A percentile compares a stretch with the other conserved stretches of the same genome.
Conservation (phyloP, 2,113 vertebrate species). For the Motacilla alba region DNA sequence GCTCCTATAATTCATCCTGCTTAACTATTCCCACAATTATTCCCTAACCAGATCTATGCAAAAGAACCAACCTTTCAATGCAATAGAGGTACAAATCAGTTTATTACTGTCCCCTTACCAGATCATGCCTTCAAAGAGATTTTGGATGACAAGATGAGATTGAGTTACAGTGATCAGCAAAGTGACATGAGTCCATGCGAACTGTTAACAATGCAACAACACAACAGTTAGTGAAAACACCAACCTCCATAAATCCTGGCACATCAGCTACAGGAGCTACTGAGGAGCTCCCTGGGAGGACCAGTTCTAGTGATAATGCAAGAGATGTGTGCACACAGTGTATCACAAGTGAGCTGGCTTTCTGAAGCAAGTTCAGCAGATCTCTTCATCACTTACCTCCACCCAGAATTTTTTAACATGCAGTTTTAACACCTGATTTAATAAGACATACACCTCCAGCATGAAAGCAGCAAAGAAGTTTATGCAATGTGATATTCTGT, state of each 20-base stretch:
- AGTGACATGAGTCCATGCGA: constrained; percentile 99
- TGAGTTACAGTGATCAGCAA: constrained; percentile 99
- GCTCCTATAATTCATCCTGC: neutral
- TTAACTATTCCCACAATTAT: neutral
- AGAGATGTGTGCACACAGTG: constrained; percentile 2
- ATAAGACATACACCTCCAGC: neutral
- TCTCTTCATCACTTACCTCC: constrained; percentile 11
- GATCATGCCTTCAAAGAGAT: constrained; percentile 99
- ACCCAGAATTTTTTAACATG: neutral
- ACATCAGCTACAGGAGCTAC: neutral
- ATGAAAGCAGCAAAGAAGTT: constrained; percentile 10
- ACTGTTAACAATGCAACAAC: constrained; percentile 91
- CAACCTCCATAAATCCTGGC: neutral
- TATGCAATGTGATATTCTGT: constrained; percentile 33
- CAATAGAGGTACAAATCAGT: constrained; percentile 24
- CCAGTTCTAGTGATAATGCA: neutral
- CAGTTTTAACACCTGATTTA: constrained; percentile 7
- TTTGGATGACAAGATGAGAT: constrained; percentile 99
- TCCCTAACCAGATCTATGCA: neutral
- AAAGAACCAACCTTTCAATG: neutral
- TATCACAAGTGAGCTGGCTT: constrained; percentile 35
- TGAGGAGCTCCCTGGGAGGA: neutral
- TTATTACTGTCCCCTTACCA: constrained; percentile 85
- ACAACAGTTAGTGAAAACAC: constrained; percentile 76
- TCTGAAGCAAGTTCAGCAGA: constrained; percentile 7